phyloP scores from a whole-genome alignment of 2,888 invertebrate genomes.

The Acleris laterana region DNA sequence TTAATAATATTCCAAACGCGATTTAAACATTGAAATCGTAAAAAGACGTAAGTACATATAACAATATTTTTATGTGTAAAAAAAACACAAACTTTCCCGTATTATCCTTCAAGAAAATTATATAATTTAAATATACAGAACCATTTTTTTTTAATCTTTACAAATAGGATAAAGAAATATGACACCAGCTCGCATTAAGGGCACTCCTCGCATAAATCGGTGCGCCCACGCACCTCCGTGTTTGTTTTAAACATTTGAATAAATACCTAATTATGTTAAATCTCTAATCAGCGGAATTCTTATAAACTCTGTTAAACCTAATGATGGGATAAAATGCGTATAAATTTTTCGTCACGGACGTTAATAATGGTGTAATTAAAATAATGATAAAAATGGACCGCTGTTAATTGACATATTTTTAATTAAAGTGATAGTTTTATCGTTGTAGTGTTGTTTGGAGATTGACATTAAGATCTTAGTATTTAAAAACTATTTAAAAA shows the following conservation, averaged over 20 bases:
- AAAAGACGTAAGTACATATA: too few species aligned
- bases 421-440: slow-evolving; percentile 31
- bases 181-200: slow-evolving; percentile 45
- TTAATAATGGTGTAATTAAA: slow-evolving; percentile 34
- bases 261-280: slow-evolving; percentile 74
- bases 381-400: slow-evolving; percentile 26
- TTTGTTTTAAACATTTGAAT: slow-evolving; percentile 68
- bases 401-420: slow-evolving; percentile 33
- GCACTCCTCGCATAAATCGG: slow-evolving; percentile 52
- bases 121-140: slow-evolving; percentile 15
- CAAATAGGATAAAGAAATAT: slow-evolving; percentile 37
- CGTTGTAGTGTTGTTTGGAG: slow-evolving; percentile 1
- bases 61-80: too few species aligned
- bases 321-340: slow-evolving; percentile 35
- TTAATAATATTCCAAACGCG: too few species aligned
- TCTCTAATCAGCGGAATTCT: slow-evolving; percentile 53
- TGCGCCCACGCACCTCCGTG: slow-evolving; percentile 61
- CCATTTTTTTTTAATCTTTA: slow-evolving; percentile 9
- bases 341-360: slow-evolving; percentile 38
- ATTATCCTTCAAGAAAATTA: too few species aligned
- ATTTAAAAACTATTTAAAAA: background rate
- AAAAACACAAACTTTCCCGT: too few species aligned
- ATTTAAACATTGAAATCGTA: too few species aligned
- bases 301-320: slow-evolving; percentile 46
- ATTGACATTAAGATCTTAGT: background rate